Conservation (phyloP, 2,113 vertebrate species). For the Sakesphorus luctuosus region DNA sequence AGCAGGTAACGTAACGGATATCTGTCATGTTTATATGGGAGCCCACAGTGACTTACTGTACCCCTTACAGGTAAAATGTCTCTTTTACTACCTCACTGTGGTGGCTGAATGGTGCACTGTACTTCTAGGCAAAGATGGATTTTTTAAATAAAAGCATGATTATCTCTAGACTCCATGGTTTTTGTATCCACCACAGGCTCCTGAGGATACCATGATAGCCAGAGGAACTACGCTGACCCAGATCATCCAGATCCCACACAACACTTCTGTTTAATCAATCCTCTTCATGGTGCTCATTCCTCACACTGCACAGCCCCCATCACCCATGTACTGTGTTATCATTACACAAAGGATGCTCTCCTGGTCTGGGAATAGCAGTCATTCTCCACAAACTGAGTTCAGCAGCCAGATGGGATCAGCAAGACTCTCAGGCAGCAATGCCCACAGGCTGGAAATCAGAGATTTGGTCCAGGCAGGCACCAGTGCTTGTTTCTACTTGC, state of each 20-base stretch:
- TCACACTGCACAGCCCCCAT: not conserved
- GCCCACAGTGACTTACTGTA: not conserved
- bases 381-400: not conserved
- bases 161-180: not conserved
- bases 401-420: not conserved
- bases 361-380: not conserved
- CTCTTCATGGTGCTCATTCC: not conserved
- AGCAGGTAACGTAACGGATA: not conserved
- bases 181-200: not conserved
- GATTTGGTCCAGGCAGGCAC: not conserved
- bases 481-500: not conserved
- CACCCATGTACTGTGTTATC: not conserved
- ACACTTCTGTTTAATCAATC: not conserved
- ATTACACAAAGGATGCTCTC: rapidly evolving
- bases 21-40: not conserved
- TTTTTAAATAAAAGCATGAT: not conserved
- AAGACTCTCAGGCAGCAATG: not conserved
- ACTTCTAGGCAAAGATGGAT: not conserved
- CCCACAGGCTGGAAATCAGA: not conserved
- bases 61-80: not conserved
- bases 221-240: not conserved
- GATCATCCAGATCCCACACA: not conserved
- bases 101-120: not conserved
- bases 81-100: not conserved
- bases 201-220: not conserved